These are phyloP conservation scores for Lymantria dispar DNA, from an alignment of 2,888 invertebrate genomes.

Conservation along the genomic window DNA sequence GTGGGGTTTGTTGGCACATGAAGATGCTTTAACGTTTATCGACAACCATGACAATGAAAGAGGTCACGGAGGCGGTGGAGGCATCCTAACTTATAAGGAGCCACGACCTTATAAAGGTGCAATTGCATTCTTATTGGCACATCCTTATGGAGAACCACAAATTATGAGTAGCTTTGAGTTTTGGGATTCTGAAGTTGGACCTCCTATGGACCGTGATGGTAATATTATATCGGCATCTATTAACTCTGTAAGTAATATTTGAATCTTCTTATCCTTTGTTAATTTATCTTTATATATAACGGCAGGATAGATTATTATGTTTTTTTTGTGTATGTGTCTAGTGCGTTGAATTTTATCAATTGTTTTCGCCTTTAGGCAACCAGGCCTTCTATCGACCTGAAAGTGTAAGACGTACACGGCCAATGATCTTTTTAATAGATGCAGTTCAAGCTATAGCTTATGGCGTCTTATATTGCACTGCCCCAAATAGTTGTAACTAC, in stretches of 20 bases:
- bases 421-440: too few relatives aligned
- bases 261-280: not conserved
- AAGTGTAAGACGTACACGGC: too few relatives aligned
- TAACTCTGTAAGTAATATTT: conserved; percentile 65
- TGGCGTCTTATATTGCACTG: too few relatives aligned
- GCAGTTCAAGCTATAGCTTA: too few relatives aligned
- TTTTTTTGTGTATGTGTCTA: too few relatives aligned
- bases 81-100: conserved; percentile 84
- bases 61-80: conserved; percentile 81
- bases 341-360: too few relatives aligned
- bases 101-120: conserved; percentile 88
- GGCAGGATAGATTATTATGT: too few relatives aligned
- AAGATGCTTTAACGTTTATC: conserved; percentile 86
- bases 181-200: conserved; percentile 82
- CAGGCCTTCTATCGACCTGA: too few relatives aligned
- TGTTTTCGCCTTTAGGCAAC: too few relatives aligned
- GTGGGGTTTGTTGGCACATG: conserved; percentile 84
- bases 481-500: too few relatives aligned
- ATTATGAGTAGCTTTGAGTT: conserved; percentile 94
- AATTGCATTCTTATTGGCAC: conserved; percentile 92
- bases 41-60: conserved; percentile 94
- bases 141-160: conserved; percentile 90
- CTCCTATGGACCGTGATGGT: conserved; percentile 84
- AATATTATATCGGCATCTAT: conserved; percentile 85
- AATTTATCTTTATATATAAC: too few relatives aligned